Percentiles rank a stretch among this genome's conserved stretches.
phyloP scores from a whole-genome alignment of 2,888 invertebrate species.

The Cosmia trapezina region DNA sequence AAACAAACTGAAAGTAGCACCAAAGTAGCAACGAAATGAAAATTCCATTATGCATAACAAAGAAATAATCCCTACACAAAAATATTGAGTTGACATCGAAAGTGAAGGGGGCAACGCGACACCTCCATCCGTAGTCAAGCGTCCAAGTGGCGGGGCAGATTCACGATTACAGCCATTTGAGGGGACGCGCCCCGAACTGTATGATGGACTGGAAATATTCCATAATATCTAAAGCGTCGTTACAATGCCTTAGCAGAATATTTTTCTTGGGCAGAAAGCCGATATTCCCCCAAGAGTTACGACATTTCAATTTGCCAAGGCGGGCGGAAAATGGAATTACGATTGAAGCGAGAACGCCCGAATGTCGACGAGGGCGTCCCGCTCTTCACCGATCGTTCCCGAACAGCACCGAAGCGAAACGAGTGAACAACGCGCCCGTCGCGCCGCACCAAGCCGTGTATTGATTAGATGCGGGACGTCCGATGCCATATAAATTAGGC shows the following conservation, averaged over 20 bases:
- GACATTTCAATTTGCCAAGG: conserved; percentile 91
- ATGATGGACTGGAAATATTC: conserved; percentile 89
- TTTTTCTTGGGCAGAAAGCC: conserved; percentile 90
- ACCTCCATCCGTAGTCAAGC: conserved; percentile 70
- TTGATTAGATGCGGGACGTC: conserved; percentile 91
- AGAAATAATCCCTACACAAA: conserved; percentile 66
- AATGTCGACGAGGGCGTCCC: conserved; percentile 79
- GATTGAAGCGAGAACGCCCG: conserved; percentile 88
- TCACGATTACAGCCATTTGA: conserved; percentile 83
- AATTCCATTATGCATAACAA: conserved; percentile 65
- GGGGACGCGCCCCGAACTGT: conserved; percentile 82
- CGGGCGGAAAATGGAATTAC: conserved; percentile 91
- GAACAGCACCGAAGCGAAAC: conserved; percentile 78
- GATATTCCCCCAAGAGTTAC: conserved; percentile 91
- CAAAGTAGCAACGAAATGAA: conserved; percentile 56
- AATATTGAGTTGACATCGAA: conserved; percentile 72
- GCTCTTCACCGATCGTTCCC: conserved; percentile 75
- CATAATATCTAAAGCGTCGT: conserved; percentile 87
- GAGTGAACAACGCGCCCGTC: conserved; percentile 83
- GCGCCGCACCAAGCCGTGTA: conserved; percentile 87
- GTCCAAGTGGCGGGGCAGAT: conserved; percentile 82
- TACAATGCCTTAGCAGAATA: conserved; percentile 89
- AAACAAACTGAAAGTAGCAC: conserved; percentile 27
- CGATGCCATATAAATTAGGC: conserved; percentile 90
- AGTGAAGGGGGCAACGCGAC: conserved; percentile 73